phyloP scores from a whole-genome alignment of 2,113 vertebrate species.

The Pristiophorus japonicus region DNA sequence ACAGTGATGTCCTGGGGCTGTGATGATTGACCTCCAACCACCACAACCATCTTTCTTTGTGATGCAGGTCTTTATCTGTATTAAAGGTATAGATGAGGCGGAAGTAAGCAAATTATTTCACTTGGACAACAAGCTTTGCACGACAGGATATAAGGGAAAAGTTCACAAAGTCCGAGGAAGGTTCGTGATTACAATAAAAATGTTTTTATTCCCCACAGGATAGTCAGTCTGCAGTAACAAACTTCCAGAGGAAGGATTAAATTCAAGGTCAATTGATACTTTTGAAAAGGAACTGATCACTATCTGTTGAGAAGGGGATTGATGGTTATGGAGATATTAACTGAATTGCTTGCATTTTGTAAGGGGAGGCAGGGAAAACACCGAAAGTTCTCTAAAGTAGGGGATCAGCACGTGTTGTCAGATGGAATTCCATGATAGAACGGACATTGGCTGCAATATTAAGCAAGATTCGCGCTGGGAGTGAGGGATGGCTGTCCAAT shows the following conservation, averaged over 20 bases:
- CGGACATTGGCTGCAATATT: too few species aligned
- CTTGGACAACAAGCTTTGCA: neutral
- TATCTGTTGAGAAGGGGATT: neutral
- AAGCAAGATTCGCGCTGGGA: too few species aligned
- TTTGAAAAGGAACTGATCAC: neutral
- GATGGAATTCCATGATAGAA: neutral
- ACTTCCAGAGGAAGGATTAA: neutral
- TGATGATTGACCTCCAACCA: too few species aligned
- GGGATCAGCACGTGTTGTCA: neutral
- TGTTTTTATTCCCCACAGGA: neutral
- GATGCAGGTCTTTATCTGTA: too few species aligned
- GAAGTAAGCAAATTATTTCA: neutral
- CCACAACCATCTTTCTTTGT: too few species aligned
- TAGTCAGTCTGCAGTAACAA: neutral
- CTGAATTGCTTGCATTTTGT: neutral
- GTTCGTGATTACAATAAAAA: neutral
- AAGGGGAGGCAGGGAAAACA: neutral
- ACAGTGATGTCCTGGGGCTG: too few species aligned
- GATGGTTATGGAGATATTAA: neutral
- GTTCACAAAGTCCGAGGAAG: neutral
- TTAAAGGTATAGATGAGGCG: too few species aligned
- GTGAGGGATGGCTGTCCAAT: too few species aligned
- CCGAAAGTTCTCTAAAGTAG: neutral
- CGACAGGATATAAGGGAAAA: neutral
- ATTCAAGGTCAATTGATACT: neutral